Base-by-base conservation (phyloP, 2,888 invertebrate species). In the Mycalesis mineus region DNA sequence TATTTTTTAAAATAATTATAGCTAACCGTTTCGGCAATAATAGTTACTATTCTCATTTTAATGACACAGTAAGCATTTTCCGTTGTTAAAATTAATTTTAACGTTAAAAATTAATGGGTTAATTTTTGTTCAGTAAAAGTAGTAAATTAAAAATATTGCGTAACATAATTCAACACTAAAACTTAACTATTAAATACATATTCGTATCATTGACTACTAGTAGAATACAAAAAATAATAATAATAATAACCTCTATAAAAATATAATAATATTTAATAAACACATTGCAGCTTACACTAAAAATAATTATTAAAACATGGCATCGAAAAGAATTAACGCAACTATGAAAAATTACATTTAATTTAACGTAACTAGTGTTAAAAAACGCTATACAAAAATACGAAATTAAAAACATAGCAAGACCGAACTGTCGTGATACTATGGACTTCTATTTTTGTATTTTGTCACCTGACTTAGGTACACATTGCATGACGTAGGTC, bases 1-100 rank as follows among this genome's bases (percentile, higher is more conserved):
- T 89, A 87, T 89, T 90, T 90, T 89, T 90, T 89, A 84, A 90
- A 90, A 90, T 90, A 90, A 90, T 90, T 90, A 90, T 90, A 90
- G 88, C 90, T 90, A 90, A 90, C 90, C 88, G 82, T 86, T 85
- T 83, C 90, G 88, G 88, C 88, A 86, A 88, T 89, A 85, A 88
- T 87, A 75, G 78, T 81, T 80, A 85, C 87, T 88, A 88, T 87
- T 79, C 82, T 85, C 84, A 74, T 74, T 80, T 80, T 66, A 87
- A 89, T 88, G 88, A 89, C 88, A 89, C 88, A 85, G 78, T 79
- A 88, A 88, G 88, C 89, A 88, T 88, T 84, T 85, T 80, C 82
- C 84, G 85, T 86, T 86, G 87, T 88, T 88, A 86, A 80, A 73
- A 72, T 71, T 71, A 71, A 70, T 69, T 73, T 71, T 71, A 77